Percentiles rank a stretch among this genome's conserved stretches.
Conservation (phyloP, 2,797 vertebrate genomes). For the Lophotriccus pileatus region DNA sequence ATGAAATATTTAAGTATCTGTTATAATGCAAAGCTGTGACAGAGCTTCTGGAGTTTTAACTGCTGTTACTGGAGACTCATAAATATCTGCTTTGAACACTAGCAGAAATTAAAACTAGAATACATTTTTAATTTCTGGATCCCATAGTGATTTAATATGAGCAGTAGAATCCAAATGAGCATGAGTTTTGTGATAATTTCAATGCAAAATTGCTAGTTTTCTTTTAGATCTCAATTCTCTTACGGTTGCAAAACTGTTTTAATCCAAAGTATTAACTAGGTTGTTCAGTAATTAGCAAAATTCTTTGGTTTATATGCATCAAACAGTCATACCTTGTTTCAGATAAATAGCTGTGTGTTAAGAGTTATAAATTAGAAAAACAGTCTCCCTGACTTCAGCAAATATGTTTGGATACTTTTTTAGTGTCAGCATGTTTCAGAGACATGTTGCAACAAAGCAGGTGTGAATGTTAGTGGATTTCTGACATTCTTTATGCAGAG, state of each 20-base stretch:
- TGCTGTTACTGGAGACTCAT: background rate
- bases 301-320: background rate
- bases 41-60: background rate
- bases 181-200: background rate
- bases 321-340: background rate
- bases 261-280: background rate
- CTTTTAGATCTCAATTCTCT: background rate
- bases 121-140: background rate
- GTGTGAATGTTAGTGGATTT: conserved; percentile 28
- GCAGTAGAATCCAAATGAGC: background rate
- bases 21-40: background rate
- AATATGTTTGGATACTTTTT: conserved; percentile 11
- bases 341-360: conserved; percentile 9
- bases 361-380: background rate
- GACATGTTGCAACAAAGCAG: conserved; percentile 46
- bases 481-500: conserved; percentile 18
- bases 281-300: background rate
- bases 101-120: background rate
- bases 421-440: conserved; percentile 12
- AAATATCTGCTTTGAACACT: background rate
- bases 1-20: background rate
- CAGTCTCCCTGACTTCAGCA: conserved; percentile 39
- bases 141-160: background rate
- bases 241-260: background rate
- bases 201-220: background rate